Evolutionary conservation across 53 echinoderm and acorn worm species (phyloP).

Genomic region (Mesocentrotus franciscanus): DNA sequence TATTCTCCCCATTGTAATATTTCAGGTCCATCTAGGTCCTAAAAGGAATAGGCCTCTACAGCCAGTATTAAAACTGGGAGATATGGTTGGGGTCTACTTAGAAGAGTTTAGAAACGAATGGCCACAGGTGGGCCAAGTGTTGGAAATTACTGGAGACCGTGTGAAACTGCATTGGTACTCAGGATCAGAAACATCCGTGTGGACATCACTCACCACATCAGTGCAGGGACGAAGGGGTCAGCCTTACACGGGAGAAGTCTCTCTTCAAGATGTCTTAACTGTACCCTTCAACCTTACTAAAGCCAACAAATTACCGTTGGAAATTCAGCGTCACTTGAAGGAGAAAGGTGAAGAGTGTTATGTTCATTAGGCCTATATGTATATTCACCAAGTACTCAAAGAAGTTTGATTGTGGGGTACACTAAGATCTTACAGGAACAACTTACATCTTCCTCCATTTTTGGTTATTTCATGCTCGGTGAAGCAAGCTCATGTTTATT

Average conservation of each 20-base stretch:
- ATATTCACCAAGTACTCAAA: no score
- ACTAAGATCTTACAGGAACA: no score
- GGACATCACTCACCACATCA: background rate
- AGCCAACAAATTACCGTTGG: background rate
- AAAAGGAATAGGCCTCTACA: background rate
- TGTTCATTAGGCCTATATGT: no score
- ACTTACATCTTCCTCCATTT: no score
- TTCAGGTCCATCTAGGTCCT: background rate
- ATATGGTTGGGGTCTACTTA: background rate
- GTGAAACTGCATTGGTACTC: background rate
- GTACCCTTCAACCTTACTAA: background rate
- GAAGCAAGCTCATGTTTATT: no score
- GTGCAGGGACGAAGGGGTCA: background rate
- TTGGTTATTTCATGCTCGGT: no score
- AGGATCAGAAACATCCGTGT: background rate
- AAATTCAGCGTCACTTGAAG: background rate
- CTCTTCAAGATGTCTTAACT: background rate
- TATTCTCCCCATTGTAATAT: background rate
- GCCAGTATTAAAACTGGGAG: background rate
- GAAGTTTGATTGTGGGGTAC: no score
- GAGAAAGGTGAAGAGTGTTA: background rate
- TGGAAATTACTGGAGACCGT: background rate
- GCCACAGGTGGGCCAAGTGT: background rate
- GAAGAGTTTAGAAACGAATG: background rate
- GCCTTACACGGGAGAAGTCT: background rate